Base-by-base conservation (phyloP, 2,113 vertebrate genomes). In the Rhinolophus sinicus region DNA sequence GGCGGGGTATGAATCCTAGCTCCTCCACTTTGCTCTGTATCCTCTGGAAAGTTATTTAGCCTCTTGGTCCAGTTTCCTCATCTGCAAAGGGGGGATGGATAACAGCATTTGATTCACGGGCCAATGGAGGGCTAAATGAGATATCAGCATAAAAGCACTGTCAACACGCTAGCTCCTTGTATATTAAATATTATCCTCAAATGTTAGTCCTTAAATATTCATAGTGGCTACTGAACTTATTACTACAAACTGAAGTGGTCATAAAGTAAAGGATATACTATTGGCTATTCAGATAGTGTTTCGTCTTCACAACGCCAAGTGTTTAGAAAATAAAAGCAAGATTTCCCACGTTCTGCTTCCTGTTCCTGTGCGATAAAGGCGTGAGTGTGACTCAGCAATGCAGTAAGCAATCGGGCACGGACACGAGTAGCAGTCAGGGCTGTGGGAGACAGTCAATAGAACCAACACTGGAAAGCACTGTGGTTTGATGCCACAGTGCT, bases 401-500 rank as follows among this genome's bases (percentile, higher is more conserved):
- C 76, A 35, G 56, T 35, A 82, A 85, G 85, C 54, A 54, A 35
- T 9, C 26, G 14, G 52, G 81, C 65, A 50, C 10, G 62, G 90
- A 73, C 26, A 6, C 60, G 70, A 30, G 67, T 33, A 33, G 54
- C 80, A 75, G 78, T 28, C 78, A 44, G 30, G 76, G 95, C 77
- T 72, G 38, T 0, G 19, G 75, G 62, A 93, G 87, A 44, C 84
- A 70, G 85, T 35, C 78, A 67, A 28, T 11, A 81, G 95, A 77
- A 91, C 22, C 81, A 73, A 93, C 15, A 62, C 64, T 64, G n/a
- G 88, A 90, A 92, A 92, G 38, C 60, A 91, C 84, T 35, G 26
- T 44, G 89, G 85, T 11, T 98, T 97, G 93, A 97, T 88, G 88
- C 90, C 26, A 47, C 22, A 65, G 67, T 11, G 30, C 62, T 92